These are phyloP conservation scores for Orthochromis malagaraziensis DNA, from an alignment of 2,113 vertebrate species.

Conservation along the genomic window DNA sequence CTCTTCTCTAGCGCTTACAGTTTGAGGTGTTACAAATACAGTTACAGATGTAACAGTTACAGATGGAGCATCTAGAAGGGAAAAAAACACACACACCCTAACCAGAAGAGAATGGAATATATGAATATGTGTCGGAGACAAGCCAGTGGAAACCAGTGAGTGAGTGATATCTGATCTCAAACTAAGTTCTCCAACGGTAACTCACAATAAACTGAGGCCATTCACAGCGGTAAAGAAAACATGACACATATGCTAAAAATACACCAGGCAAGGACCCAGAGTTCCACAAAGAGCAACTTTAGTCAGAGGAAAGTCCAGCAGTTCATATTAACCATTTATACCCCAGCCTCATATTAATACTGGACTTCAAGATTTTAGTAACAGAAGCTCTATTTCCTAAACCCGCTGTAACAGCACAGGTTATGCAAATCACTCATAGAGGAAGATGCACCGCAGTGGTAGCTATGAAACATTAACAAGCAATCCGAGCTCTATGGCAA, in stretches of 20 bases:
- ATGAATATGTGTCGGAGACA: slow-evolving; percentile 16
- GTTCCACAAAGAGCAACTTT: slow-evolving; percentile 40
- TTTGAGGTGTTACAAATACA: neutral
- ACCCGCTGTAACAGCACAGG: neutral
- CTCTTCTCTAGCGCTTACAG: neutral
- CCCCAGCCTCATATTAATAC: neutral
- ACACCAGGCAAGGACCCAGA: slow-evolving; percentile 27
- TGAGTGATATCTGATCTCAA: slow-evolving; percentile 52
- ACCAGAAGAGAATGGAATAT: slow-evolving; percentile 26
- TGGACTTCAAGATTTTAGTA: neutral
- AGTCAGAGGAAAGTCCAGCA: slow-evolving; percentile 23
- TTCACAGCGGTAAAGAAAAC: slow-evolving; percentile 56
- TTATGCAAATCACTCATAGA: neutral
- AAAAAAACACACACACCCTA: neutral
- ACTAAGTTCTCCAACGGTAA: slow-evolving; percentile 23
- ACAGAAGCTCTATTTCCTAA: neutral
- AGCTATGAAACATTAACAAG: neutral
- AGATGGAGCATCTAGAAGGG: neutral
- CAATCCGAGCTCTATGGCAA: neutral
- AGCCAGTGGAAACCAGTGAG: slow-evolving; percentile 30
- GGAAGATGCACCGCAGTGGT: neutral
- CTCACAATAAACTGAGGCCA: slow-evolving; percentile 46
- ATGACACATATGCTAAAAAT: slow-evolving; percentile 59
- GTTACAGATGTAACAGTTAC: neutral
- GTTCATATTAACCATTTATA: neutral